These are phyloP conservation scores for Chaenocephalus aceratus DNA, from an alignment of 2,113 vertebrate species.

Conservation along the genomic window DNA sequence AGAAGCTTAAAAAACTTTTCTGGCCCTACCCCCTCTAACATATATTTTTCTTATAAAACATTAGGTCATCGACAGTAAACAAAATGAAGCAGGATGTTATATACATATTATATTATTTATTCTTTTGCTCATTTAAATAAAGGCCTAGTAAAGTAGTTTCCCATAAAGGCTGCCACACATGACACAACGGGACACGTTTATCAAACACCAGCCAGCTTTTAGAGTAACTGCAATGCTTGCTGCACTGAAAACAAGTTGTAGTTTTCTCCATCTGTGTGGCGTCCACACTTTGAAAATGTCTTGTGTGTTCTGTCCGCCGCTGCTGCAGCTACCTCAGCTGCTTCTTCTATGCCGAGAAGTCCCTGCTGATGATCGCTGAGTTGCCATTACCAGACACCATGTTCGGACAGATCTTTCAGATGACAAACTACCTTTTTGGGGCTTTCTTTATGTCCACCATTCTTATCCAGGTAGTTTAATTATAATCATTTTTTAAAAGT, in stretches of 20 bases:
- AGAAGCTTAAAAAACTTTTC: no score
- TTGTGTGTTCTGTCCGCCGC: slow-evolving; percentile 60
- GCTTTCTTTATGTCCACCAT: slow-evolving; percentile 84
- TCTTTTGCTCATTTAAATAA: no score
- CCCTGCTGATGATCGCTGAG: slow-evolving; percentile 85
- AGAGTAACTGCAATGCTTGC: neutral
- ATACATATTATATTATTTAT: no score
- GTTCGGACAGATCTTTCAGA: slow-evolving; percentile 86
- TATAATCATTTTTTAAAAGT: neutral
- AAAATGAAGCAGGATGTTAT: no score
- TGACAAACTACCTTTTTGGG: slow-evolving; percentile 86
- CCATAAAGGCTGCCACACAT: no score
- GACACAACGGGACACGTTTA: no score
- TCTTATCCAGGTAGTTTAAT: slow-evolving; percentile 83
- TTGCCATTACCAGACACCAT: slow-evolving; percentile 81
- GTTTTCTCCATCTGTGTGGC: neutral
- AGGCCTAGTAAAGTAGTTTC: no score
- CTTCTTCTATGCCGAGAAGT: slow-evolving; percentile 87
- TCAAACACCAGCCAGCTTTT: neutral
- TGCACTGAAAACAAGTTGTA: neutral
- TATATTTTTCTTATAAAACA: no score
- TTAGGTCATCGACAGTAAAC: no score
- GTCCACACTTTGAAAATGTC: neutral
- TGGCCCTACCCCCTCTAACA: no score
- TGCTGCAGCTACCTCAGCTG: slow-evolving; percentile 83